Percentiles rank a stretch among this genome's conserved stretches.
Evolutionary conservation across 2,888 invertebrate genomes (phyloP).

Genomic region (Orchesellides sinensis): DNA sequence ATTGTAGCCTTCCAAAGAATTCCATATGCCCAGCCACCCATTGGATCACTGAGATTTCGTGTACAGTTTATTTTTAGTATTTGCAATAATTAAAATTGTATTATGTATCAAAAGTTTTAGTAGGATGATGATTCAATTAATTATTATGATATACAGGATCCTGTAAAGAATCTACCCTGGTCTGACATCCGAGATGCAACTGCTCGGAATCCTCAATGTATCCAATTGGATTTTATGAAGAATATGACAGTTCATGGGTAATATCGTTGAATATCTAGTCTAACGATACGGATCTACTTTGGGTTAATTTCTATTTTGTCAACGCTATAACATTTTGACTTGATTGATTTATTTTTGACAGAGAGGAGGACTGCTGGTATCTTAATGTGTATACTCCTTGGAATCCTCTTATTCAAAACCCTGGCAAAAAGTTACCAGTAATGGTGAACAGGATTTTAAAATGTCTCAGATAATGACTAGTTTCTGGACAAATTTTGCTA

Average conservation of each 20-base stretch:
- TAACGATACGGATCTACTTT: background rate
- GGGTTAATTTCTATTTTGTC: background rate
- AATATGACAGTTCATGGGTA: slow-evolving; percentile 56
- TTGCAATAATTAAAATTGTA: no score
- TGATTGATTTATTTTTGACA: slow-evolving; percentile 9
- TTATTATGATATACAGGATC: slow-evolving; percentile 55
- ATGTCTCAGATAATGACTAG: no score
- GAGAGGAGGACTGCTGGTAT: slow-evolving; percentile 71
- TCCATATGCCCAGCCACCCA: no score
- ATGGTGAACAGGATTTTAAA: no score
- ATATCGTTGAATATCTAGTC: background rate
- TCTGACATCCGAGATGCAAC: slow-evolving; percentile 66
- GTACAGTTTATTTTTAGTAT: no score
- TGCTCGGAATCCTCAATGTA: slow-evolving; percentile 65
- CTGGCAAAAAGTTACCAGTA: no score
- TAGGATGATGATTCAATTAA: no score
- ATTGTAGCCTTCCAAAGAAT: no score
- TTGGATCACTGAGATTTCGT: no score
- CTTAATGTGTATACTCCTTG: slow-evolving; percentile 57
- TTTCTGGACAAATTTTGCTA: no score
- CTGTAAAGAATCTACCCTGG: slow-evolving; percentile 67
- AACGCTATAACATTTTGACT: background rate
- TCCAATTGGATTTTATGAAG: slow-evolving; percentile 69
- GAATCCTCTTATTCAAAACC: background rate
- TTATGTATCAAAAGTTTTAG: no score